A percentile compares a stretch with the other conserved stretches of the same genome.
Conservation (phyloP, 2,113 vertebrate genomes). For the Formicarius rufipectus region DNA sequence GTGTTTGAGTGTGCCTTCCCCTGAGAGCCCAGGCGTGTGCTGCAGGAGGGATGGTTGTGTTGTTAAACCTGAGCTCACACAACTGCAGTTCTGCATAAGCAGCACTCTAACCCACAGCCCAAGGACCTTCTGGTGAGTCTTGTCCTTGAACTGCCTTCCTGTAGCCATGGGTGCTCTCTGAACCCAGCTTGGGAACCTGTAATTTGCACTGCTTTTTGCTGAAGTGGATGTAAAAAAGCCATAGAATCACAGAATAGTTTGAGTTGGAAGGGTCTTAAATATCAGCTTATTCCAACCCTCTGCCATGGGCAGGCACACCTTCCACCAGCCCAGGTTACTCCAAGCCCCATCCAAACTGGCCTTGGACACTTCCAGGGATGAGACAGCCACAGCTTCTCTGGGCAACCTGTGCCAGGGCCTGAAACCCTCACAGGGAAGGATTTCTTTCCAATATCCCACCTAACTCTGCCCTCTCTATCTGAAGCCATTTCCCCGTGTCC, state of each 20-base stretch:
- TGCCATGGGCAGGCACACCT: not conserved
- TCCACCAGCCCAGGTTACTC: accelerated
- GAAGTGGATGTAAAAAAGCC: not conserved
- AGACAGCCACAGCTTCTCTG: not conserved
- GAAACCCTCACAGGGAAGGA: not conserved
- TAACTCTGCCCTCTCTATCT: not conserved
- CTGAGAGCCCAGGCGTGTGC: not conserved
- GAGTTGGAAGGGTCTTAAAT: not conserved
- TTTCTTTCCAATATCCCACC: not conserved
- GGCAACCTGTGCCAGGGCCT: not conserved
- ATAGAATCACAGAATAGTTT: not conserved
- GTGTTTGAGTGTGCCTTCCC: not conserved
- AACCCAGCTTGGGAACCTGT: not conserved
- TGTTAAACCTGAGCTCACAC: not conserved
- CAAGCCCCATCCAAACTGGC: not conserved
- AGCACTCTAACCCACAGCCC: not conserved
- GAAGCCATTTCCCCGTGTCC: not conserved
- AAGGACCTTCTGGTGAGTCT: not conserved
- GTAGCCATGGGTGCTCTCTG: not conserved
- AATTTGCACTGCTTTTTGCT: not conserved
- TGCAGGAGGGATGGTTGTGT: not conserved
- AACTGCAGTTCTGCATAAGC: not conserved
- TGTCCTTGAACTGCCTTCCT: not conserved
- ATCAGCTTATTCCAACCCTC: not conserved
- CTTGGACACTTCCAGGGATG: not conserved